Base-by-base conservation (phyloP, 1,140 invertebrate species). In the Daktulosphaira vitifoliae region DNA sequence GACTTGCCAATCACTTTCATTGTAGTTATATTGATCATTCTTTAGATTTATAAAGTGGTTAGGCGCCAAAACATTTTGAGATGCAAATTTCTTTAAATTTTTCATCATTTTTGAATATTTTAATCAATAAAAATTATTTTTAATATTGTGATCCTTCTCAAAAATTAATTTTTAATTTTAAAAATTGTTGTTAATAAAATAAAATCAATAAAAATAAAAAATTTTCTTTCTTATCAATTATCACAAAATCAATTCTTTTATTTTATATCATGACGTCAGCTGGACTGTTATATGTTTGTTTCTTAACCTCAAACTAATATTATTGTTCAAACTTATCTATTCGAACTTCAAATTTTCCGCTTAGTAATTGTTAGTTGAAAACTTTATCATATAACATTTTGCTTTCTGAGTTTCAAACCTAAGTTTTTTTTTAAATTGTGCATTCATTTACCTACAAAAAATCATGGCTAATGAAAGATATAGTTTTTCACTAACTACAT, bases 401-500 rank as follows among this genome's bases (percentile, higher is more conserved):
- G 29, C 11, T 33, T 11, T 6, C 11, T 33, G 29, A 33, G 11
- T 6, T 6, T 33, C 29, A 33, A 33, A 11, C 11, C 29, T 11
- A 33, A 6, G 29, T 33, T 33, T 33, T 33, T 6, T 33, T 33
- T 6, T 6, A 5, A 33, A 33, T 33, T 11, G 5, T 33, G 33
- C 2, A 33, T 42, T 26, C 2, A 54, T 44, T 20, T n/a, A 1
- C 5, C 44, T 33, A 11, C 33, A 16, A 25, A 20, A 1, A 78
- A 81, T 81, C 78, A 93, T 93, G 90, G 87, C 90, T 79, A 91
- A 91, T 46, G 94, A 98, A 79, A 81, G 94, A 74, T 98, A 98
- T 72, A 97, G 94, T 81, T 98, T 98, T 78, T 98, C 95, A 33
- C 79, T 98, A 68, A 98, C 95, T 68, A 98, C 95, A 73, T 98